Conservation (phyloP, 2,797 vertebrate genomes). For the Melanotaenia parkinsoni region DNA sequence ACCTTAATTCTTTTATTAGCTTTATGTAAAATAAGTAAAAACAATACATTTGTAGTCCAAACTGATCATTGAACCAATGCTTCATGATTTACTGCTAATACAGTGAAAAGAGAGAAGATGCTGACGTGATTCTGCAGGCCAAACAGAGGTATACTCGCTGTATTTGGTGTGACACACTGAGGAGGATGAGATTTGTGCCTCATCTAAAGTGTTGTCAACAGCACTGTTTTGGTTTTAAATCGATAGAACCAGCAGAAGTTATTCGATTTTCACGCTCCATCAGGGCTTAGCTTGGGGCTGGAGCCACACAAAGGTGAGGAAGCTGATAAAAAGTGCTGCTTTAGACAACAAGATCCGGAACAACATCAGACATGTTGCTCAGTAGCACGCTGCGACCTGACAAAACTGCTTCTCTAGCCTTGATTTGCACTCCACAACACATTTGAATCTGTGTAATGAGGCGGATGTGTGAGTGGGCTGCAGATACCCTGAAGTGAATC, state of each 20-base stretch:
- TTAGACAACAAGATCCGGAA: too few relatives aligned
- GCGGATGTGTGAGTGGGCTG: not conserved
- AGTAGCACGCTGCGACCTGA: not conserved
- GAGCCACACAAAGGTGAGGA: not conserved
- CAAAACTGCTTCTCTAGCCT: not conserved
- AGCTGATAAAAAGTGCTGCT: too few relatives aligned
- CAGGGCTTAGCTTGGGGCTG: not conserved
- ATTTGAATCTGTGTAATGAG: not conserved
- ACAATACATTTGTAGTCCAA: not conserved
- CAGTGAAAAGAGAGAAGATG: not conserved
- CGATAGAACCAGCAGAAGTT: not conserved
- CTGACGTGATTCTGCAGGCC: too few relatives aligned
- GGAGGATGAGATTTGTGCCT: too few relatives aligned
- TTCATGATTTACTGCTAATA: too few relatives aligned
- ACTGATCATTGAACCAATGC: too few relatives aligned
- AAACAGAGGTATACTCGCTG: not conserved
- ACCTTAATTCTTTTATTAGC: too few relatives aligned
- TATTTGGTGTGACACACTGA: too few relatives aligned
- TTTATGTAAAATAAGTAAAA: not conserved
- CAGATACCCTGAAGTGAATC: slow-evolving; percentile 50
- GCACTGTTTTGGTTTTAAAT: not conserved
- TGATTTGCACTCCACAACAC: not conserved
- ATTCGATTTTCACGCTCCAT: not conserved
- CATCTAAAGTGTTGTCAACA: too few relatives aligned
- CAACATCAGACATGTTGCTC: not conserved